Conservation (phyloP, 2,113 vertebrate species). For the Ophthalmolycus amberensis region DNA sequence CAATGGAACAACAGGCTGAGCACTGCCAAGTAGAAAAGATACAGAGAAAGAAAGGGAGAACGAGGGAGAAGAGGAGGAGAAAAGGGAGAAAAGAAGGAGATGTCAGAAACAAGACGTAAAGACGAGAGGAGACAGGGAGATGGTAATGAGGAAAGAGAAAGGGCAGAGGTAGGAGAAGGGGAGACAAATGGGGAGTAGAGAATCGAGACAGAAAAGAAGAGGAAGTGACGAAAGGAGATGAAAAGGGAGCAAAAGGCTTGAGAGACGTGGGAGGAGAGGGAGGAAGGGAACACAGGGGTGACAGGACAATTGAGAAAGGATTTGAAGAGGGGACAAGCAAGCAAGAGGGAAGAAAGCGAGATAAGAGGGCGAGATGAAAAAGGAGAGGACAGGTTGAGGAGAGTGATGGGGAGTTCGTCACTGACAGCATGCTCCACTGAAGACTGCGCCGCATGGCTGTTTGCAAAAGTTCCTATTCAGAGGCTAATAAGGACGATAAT, state of each 20-base stretch:
- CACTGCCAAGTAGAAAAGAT: constrained; percentile 77
- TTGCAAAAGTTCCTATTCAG: constrained; percentile 65
- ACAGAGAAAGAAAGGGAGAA: constrained; percentile 6
- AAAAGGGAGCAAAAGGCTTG: constrained; percentile 32
- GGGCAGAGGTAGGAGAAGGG: neutral
- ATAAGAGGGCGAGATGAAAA: constrained; percentile 45
- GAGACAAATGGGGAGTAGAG: constrained; percentile 17
- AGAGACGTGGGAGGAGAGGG: constrained; percentile 31
- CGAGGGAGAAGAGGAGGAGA: constrained; percentile 11
- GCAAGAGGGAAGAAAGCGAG: constrained; percentile 29
- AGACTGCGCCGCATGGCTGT: constrained; percentile 45
- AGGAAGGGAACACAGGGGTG: constrained; percentile 37
- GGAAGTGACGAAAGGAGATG: constrained; percentile 45
- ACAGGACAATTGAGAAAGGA: constrained; percentile 50
- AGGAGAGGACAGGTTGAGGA: constrained; percentile 27
- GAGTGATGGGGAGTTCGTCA: constrained; percentile 40
- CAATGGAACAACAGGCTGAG: constrained; percentile 93
- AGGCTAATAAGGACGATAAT: constrained; percentile 69
- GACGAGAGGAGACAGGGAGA: constrained; percentile 38
- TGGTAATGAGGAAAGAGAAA: constrained; percentile 31
- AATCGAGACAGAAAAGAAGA: constrained; percentile 32
- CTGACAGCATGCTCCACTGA: constrained; percentile 53
- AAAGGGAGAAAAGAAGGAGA: neutral
- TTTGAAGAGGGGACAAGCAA: constrained; percentile 51
- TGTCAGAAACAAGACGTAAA: constrained; percentile 9